Percentiles rank a stretch among this genome's conserved stretches.
These are phyloP conservation scores for Trichonephila clavata DNA, from an alignment of 1,140 invertebrate species.

Conservation along the genomic window DNA sequence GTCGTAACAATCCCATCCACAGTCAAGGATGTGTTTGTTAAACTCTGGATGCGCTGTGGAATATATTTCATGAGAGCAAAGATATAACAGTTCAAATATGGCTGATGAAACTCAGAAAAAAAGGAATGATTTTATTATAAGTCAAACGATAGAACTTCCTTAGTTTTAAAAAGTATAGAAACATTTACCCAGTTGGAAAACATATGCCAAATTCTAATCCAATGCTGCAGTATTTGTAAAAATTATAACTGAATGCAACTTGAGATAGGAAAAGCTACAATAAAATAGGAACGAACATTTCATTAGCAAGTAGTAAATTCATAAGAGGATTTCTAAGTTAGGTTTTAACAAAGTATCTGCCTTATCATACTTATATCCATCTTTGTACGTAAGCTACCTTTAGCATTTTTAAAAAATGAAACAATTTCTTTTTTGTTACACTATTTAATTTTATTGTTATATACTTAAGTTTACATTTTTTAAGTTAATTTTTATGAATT, in stretches of 20 bases:
- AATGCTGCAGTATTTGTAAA: conserved; percentile 1
- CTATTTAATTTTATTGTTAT: no score
- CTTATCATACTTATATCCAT: no score
- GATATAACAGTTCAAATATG: conserved; percentile 24
- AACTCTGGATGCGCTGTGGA: conserved; percentile 61
- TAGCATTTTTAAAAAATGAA: no score
- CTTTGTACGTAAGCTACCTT: no score
- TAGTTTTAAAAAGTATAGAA: conserved; percentile 66
- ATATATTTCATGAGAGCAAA: conserved; percentile 67
- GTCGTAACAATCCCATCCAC: conserved; percentile 44
- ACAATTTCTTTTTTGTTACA: no score
- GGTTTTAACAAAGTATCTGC: no score
- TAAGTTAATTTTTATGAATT: no score
- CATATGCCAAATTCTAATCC: conserved; percentile 53
- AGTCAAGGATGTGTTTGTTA: conserved; percentile 39
- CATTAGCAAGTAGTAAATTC: background rate
- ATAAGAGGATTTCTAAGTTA: background rate
- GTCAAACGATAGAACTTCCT: conserved; percentile 46
- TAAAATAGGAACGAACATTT: conserved; percentile 57
- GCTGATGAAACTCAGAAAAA: conserved; percentile 32
- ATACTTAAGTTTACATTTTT: no score
- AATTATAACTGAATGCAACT: conserved; percentile 49
- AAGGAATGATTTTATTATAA: conserved; percentile 15
- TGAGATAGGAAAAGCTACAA: conserved; percentile 55
- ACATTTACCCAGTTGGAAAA: conserved; percentile 59